Evolutionary conservation across 2,113 vertebrate genomes (phyloP).

Genomic region (Esox niger): DNA sequence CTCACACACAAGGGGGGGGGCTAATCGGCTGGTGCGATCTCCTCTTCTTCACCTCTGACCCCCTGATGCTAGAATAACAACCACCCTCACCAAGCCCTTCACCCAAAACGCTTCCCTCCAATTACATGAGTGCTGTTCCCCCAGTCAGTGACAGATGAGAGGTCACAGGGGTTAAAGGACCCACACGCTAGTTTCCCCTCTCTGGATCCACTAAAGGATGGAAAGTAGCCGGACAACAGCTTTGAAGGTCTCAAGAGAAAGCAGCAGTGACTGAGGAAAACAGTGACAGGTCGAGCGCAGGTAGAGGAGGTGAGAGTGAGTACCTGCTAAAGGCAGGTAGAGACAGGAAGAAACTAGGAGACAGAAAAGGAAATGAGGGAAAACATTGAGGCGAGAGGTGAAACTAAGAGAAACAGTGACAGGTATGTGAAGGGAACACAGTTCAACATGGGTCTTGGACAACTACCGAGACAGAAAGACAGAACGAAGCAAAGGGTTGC

Average conservation of each 20-base stretch:
- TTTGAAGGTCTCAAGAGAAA: too few relatives aligned
- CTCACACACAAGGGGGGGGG: conserved; percentile 52
- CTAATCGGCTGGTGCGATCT: conserved; percentile 67
- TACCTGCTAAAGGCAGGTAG: conserved; percentile 12
- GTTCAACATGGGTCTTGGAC: too few relatives aligned
- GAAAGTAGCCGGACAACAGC: too few relatives aligned
- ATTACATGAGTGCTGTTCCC: conserved; percentile 66
- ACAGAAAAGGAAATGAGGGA: conserved; percentile 17
- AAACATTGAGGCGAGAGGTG: conserved; percentile 11
- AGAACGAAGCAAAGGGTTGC: too few relatives aligned
- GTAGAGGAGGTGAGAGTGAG: conserved; percentile 7
- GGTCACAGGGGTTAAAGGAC: conserved; percentile 63
- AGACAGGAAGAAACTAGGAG: conserved; percentile 19
- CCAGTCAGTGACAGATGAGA: conserved; percentile 69
- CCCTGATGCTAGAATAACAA: conserved; percentile 69
- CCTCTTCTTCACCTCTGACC: conserved; percentile 67
- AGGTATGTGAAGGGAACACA: too few relatives aligned
- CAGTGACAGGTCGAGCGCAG: background rate
- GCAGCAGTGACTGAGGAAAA: conserved; percentile 10
- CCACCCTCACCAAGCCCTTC: conserved; percentile 46
- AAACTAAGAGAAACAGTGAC: conserved; percentile 50
- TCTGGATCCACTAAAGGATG: conserved; percentile 44
- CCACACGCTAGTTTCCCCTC: conserved; percentile 57
- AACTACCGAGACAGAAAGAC: too few relatives aligned
- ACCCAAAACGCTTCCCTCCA: conserved; percentile 48